A percentile compares a stretch with the other conserved stretches of the same genome.
Conservation (phyloP, 1,140 invertebrate species). For the Drosophila pallidifrons region DNA sequence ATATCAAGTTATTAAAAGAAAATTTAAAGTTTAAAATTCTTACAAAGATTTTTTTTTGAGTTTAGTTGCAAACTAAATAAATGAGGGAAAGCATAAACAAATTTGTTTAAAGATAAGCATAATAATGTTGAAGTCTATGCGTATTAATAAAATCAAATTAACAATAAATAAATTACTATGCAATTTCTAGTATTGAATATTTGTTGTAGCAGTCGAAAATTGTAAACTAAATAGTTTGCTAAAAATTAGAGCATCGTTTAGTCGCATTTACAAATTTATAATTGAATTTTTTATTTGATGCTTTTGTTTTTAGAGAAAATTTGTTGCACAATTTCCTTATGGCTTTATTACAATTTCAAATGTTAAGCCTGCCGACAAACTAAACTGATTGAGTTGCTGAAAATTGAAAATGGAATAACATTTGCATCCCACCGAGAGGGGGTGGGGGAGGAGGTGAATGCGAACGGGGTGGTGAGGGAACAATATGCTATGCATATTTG, state of each 20-base stretch:
- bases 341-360: slow-evolving; percentile 54
- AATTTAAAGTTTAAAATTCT: too few relatives aligned
- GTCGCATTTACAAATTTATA: background rate
- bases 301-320: background rate
- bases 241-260: background rate
- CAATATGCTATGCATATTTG: slow-evolving; percentile 41
- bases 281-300: background rate
- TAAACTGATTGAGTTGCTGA: slow-evolving; percentile 4
- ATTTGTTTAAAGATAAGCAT: too few relatives aligned
- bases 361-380: slow-evolving; percentile 31
- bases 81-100: too few relatives aligned
- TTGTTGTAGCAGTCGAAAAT: too few relatives aligned
- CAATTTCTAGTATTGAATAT: too few relatives aligned
- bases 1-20: too few relatives aligned
- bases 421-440: background rate
- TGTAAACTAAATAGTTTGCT: too few relatives aligned
- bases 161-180: too few relatives aligned
- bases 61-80: too few relatives aligned
- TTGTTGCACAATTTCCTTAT: slow-evolving; percentile 17
- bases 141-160: too few relatives aligned
- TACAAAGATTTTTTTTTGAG: too few relatives aligned
- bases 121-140: too few relatives aligned
- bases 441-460: background rate
- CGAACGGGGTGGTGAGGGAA: background rate
- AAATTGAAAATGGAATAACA: slow-evolving; percentile 47